phyloP scores from a whole-genome alignment of 2,113 vertebrate genomes.

The Zapornia atra region DNA sequence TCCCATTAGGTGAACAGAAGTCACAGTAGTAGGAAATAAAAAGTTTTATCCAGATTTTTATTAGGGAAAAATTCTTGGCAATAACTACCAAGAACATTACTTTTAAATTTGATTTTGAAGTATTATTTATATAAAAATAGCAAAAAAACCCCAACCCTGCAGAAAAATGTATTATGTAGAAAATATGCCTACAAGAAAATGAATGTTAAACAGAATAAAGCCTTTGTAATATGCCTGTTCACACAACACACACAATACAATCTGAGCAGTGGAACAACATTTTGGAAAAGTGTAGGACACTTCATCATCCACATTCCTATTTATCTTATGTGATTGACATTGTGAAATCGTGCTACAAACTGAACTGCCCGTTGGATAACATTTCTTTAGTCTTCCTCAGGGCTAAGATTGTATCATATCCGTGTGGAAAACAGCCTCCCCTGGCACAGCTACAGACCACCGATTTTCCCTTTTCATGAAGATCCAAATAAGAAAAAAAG shows the following conservation, averaged over 20 bases:
- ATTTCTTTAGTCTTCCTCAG: background rate
- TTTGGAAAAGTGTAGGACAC: background rate
- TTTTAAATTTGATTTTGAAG: conserved; percentile 13
- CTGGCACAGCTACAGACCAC: background rate
- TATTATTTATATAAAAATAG: background rate
- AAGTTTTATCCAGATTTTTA: conserved; percentile 30
- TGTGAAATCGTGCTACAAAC: background rate
- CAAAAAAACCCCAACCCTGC: background rate
- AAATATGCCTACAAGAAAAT: background rate
- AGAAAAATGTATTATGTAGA: conserved; percentile 19
- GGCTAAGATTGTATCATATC: background rate
- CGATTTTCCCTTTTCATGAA: background rate
- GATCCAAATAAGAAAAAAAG: background rate
- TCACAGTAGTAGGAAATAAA: conserved; percentile 27
- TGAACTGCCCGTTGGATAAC: background rate
- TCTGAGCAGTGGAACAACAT: background rate
- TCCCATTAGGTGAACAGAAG: conserved; percentile 52
- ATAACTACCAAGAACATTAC: background rate
- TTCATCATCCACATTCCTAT: background rate
- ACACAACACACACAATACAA: background rate
- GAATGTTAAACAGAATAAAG: background rate
- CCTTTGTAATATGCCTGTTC: background rate
- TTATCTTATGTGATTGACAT: background rate
- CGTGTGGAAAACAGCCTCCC: background rate
- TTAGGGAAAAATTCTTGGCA: conserved; percentile 18